Evolutionary conservation across 1,140 invertebrate species (phyloP).

Genomic region (Venustaconcha ellipsiformis): DNA sequence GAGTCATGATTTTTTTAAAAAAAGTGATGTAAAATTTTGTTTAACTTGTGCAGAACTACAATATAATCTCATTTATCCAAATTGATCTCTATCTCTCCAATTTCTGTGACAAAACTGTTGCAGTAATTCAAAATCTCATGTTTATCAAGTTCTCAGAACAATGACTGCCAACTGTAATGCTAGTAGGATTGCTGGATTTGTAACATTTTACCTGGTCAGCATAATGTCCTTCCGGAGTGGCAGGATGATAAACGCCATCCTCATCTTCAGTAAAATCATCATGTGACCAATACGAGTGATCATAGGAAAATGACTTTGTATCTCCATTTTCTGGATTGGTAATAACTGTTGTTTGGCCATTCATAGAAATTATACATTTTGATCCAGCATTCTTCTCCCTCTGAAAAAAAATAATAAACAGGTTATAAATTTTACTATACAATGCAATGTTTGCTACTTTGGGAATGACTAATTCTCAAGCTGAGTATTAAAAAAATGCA

Average conservation of each 20-base stretch:
- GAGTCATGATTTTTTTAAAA: no score
- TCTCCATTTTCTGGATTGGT: conserved; percentile 70
- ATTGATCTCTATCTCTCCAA: no score
- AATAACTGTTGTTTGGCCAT: conserved; percentile 70
- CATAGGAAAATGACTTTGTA: conserved; percentile 72
- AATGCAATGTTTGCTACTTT: no score
- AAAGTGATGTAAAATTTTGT: no score
- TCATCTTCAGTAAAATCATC: conserved; percentile 71
- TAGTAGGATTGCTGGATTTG: no score
- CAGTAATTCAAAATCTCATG: no score
- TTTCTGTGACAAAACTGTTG: no score
- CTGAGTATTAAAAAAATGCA: no score
- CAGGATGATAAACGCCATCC: conserved; percentile 70
- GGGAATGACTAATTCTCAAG: no score
- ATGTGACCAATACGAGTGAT: conserved; percentile 76
- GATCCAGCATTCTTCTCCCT: conserved; percentile 72
- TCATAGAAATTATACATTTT: conserved; percentile 72
- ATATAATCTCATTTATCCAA: no score
- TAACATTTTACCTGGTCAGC: conserved; percentile 69
- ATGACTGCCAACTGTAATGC: conserved; percentile 62
- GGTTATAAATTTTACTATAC: background rate
- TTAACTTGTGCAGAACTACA: no score
- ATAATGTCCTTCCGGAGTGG: conserved; percentile 63
- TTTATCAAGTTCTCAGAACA: conserved; percentile 67
- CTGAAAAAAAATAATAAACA: conserved; percentile 61